phyloP scores from a whole-genome alignment of 2,888 invertebrate species.

The Drosophila crucigera region DNA sequence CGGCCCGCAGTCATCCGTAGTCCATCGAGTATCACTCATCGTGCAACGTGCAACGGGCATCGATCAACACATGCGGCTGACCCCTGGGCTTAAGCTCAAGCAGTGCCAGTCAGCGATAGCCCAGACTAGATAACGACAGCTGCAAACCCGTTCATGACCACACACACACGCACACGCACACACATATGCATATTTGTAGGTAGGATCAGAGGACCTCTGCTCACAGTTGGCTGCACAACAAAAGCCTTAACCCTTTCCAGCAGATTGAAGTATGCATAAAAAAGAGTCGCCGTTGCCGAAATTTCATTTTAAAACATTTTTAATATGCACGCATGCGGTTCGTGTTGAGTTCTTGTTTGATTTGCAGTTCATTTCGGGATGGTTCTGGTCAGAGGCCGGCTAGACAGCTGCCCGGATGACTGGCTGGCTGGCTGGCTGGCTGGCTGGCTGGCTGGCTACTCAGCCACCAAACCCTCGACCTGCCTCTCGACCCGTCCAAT shows the following conservation, averaged over 20 bases:
- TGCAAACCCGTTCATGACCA: conserved; percentile 54
- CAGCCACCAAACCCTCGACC: conserved; percentile 22
- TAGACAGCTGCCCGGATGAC: conserved; percentile 64
- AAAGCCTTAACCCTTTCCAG: conserved; percentile 70
- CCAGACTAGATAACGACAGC: conserved; percentile 72
- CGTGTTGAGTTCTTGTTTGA: conserved; percentile 59
- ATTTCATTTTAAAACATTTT: conserved; percentile 70
- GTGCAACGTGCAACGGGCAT: not conserved
- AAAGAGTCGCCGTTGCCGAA: conserved; percentile 32
- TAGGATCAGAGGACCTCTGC: conserved; percentile 60
- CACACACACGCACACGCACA: conserved; percentile 16
- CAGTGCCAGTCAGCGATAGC: conserved; percentile 52
- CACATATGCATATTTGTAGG: not conserved
- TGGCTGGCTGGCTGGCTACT: conserved; percentile 37
- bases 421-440: conserved; percentile 20
- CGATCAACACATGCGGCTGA: conserved; percentile 65
- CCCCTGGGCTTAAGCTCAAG: conserved; percentile 51
- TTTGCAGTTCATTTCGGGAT: conserved; percentile 72
- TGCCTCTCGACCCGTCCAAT: conserved; percentile 53
- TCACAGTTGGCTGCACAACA: conserved; percentile 71
- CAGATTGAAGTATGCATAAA: conserved; percentile 1
- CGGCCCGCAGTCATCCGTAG: conserved; percentile 4
- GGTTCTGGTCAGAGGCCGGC: conserved; percentile 58
- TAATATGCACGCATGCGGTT: conserved; percentile 75
- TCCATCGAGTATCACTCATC: conserved; percentile 39